Conservation (phyloP, 2,797 vertebrate genomes). For the Acanthurus lineatus region DNA sequence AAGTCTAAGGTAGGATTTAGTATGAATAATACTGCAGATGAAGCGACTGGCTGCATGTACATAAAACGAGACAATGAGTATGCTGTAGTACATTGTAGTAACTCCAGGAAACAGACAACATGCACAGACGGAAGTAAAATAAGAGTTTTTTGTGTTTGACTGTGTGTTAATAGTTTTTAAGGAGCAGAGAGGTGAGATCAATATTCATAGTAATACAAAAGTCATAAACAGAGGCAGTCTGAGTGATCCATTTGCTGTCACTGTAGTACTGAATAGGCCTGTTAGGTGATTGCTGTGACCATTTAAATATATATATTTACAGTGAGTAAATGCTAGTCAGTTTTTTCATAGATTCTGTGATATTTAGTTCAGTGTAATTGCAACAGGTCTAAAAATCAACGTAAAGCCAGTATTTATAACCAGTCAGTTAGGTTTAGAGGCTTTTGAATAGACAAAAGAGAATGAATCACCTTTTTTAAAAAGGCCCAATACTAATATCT, state of each 20-base stretch:
- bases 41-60: slow-evolving; percentile 20
- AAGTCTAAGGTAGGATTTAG: slow-evolving; percentile 68
- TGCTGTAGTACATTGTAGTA: not conserved
- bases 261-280: slow-evolving; percentile 5
- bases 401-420: not conserved
- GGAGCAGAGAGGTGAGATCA: not conserved
- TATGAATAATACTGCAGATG: not conserved
- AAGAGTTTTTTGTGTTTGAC: not conserved
- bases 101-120: not conserved
- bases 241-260: not conserved
- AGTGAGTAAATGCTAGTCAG: not conserved
- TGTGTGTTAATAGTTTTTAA: not conserved
- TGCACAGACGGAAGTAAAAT: not conserved
- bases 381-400: not conserved
- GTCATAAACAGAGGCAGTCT: not conserved
- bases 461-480: not conserved
- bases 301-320: no score
- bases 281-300: no score
- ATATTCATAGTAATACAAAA: not conserved
- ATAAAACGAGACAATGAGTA: not conserved
- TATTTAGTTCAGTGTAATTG: not conserved
- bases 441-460: no score
- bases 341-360: not conserved
- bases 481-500: not conserved
- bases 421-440: not conserved